Base-by-base conservation (phyloP, 1,140 invertebrate species). In the Steinernema feltiae region DNA sequence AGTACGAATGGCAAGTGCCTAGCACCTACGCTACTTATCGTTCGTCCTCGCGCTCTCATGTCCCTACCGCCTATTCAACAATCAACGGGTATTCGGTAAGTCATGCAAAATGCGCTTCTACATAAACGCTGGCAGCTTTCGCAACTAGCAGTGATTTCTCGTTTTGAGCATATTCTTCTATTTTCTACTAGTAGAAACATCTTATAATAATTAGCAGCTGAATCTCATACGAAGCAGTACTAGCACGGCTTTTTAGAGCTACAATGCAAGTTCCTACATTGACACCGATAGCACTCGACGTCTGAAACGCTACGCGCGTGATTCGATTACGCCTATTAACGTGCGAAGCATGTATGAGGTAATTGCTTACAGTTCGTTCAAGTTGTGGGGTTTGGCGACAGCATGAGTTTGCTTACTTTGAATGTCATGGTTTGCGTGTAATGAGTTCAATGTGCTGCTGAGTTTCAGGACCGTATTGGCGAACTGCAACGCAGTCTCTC, bases 401-500 rank as follows among this genome's bases (percentile, higher is more conserved):
- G 35, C 70, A 35, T 72, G 70, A 21, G 53, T 46, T 1, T 70
- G 30, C 17, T 70, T 63, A 3, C 30, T 71, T n/a, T 74, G 29
- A 70, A 69, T 74, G 72, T 74, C 30, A 17, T 53, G 17, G 18
- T 74, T 53, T 71, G 41, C 31, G 21, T 69, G 21, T 24, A 17
- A n/a, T n/a, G 30, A 21, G 53, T 63, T 63, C 53, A 63, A 63
- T 27, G 12, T 63, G 53, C 53, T 63, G 53, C 53, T 63, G 53
- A 63, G 48, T 83, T 85, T 79, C 76, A 85, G 84, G 80, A 75
- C 70, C 84, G 78, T 48, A 80, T 86, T 41, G 82, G 76, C 73
- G 79, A 83, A 29, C 82, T 85, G 27, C 85, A 85, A 72, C 81
- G 84, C 32, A 86, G 81, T 80, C 77, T 85, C 69, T 86, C 85